A percentile compares a stretch with the other conserved stretches of the same genome.
Conservation (phyloP, 2,797 vertebrate genomes). For the Limosa lapponica region DNA sequence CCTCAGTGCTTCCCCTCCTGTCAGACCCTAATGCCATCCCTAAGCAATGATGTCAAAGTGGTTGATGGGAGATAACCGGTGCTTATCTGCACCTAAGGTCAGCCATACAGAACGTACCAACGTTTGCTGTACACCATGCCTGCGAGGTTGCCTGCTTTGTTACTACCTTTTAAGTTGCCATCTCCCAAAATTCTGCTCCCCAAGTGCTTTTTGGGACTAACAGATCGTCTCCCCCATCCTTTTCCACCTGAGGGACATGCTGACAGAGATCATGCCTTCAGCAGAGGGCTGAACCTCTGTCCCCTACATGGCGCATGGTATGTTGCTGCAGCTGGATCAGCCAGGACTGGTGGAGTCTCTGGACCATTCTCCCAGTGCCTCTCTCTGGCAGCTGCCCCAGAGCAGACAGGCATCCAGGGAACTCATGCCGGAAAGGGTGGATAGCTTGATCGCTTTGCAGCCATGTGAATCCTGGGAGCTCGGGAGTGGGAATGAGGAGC, state of each 20-base stretch:
- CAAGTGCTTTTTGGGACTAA: not conserved
- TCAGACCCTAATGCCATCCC: not conserved
- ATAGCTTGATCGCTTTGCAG: not conserved
- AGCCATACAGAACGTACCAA: accelerated
- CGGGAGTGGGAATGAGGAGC: not conserved
- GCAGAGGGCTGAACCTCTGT: not conserved
- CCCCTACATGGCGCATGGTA: not conserved
- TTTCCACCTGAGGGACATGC: not conserved
- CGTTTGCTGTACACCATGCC: accelerated
- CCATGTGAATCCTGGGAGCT: not conserved
- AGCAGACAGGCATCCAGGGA: not conserved
- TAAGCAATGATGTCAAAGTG: not conserved
- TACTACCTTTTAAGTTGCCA: not conserved
- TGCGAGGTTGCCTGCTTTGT: not conserved
- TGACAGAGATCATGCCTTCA: not conserved
- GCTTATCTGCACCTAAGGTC: not conserved
- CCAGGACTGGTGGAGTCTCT: not conserved
- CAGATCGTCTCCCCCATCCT: not conserved
- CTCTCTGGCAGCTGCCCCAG: not conserved
- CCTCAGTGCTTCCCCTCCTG: accelerated
- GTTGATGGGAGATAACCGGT: not conserved
- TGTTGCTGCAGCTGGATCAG: not conserved
- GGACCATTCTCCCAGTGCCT: not conserved
- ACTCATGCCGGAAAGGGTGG: not conserved
- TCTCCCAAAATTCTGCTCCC: not conserved